These are phyloP conservation scores for Prionailurus viverrinus DNA, from an alignment of 2,113 vertebrate genomes.

Conservation along the genomic window DNA sequence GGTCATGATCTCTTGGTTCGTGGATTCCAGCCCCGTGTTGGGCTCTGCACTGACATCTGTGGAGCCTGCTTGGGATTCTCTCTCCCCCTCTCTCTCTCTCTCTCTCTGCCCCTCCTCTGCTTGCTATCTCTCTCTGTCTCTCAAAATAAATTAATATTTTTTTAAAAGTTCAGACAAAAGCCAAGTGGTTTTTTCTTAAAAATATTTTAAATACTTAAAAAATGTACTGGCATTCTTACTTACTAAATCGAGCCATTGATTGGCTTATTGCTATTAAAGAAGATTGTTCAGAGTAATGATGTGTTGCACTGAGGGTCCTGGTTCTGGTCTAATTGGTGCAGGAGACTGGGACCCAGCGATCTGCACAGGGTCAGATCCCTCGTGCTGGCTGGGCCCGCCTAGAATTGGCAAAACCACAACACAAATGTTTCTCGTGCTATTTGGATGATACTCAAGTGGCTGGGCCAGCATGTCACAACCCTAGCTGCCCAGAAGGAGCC, in stretches of 20 bases:
- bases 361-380: not conserved
- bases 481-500: not conserved
- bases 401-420: not conserved
- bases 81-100: not conserved
- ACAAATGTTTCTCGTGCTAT: not conserved
- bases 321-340: not conserved
- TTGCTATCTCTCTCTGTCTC: not conserved
- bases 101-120: not conserved
- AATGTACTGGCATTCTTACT: rapidly evolving
- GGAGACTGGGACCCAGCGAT: not conserved
- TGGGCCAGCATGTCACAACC: not conserved
- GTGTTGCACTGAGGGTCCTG: not conserved
- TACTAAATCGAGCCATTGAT: rapidly evolving
- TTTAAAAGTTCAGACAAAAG: too few relatives aligned
- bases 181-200: not conserved
- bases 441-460: not conserved
- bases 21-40: not conserved
- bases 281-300: not conserved
- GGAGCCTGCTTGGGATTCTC: not conserved
- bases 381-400: not conserved
- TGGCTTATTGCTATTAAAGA: not conserved
- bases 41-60: not conserved
- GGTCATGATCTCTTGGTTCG: not conserved
- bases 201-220: not conserved
- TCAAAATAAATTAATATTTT: not conserved